Evolutionary conservation across 2,113 vertebrate species (phyloP).

Genomic region (Clarias batrachus): DNA sequence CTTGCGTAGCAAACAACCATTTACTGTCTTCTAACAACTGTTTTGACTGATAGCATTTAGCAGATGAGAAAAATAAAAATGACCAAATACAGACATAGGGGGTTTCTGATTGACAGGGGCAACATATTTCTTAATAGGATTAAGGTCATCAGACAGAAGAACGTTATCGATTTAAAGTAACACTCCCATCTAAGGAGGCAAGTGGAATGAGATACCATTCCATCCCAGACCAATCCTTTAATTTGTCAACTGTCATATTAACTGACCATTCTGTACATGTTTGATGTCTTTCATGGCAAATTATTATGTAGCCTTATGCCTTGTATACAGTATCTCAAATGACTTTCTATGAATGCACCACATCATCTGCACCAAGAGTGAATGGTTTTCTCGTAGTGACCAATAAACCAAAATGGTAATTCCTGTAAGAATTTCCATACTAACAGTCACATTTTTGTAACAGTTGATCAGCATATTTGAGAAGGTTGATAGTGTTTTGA

Average conservation of each 20-base stretch:
- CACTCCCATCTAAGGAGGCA: neutral
- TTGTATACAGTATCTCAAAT: neutral
- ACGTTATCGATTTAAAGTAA: neutral
- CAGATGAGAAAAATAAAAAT: no score
- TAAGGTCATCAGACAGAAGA: neutral
- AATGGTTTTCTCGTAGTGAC: neutral
- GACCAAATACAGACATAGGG: no score
- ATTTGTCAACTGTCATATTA: neutral
- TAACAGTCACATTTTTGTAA: neutral
- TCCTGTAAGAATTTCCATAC: neutral
- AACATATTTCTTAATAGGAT: neutral
- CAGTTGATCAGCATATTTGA: neutral
- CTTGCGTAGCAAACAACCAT: no score
- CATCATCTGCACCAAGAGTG: neutral
- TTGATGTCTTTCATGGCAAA: neutral
- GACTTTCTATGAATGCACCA: neutral
- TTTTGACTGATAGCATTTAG: no score
- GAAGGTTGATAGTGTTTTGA: neutral
- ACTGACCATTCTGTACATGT: neutral
- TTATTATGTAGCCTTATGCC: neutral
- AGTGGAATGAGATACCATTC: neutral
- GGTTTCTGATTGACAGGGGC: no score
- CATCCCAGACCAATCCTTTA: neutral
- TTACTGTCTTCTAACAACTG: no score
- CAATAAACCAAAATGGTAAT: neutral